Evolutionary conservation across 2,113 vertebrate genomes (phyloP).

Genomic region (Tachysurus fulvidraco): DNA sequence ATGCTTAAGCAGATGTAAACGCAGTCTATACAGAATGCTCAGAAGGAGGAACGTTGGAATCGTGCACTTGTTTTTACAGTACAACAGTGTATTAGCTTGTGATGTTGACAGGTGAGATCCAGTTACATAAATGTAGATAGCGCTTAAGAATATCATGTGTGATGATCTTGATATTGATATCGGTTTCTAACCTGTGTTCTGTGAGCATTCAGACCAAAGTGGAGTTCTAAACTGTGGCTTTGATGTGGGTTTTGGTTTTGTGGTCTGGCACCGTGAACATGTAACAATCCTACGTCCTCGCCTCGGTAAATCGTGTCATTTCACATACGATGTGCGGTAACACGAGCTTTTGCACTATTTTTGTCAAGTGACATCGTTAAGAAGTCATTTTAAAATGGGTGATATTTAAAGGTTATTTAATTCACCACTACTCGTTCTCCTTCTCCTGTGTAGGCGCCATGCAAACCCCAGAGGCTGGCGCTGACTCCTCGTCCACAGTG

Average conservation of each 20-base stretch:
- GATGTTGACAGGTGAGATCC: neutral
- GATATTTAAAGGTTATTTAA: neutral
- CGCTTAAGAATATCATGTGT: neutral
- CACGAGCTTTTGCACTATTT: neutral
- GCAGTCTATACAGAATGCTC: neutral
- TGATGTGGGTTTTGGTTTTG: neutral
- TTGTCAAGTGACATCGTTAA: neutral
- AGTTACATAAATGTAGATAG: neutral
- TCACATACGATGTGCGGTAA: neutral
- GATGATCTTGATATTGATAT: neutral
- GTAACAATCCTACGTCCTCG: too few species aligned
- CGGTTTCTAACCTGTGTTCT: neutral
- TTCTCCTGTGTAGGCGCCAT: constrained; percentile 77
- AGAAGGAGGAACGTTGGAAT: neutral
- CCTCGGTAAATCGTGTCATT: too few species aligned
- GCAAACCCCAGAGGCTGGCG: constrained; percentile 90
- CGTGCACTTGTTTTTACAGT: too few species aligned
- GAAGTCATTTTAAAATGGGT: neutral
- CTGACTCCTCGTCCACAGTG: constrained; percentile 85
- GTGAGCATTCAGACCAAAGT: too few species aligned
- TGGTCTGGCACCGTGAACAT: neutral
- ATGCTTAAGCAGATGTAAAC: neutral
- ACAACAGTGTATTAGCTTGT: too few species aligned
- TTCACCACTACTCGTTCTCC: too few species aligned
- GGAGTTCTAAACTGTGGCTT: too few species aligned